phyloP scores from a whole-genome alignment of 2,797 vertebrate genomes.

The Nyctalus aviator region DNA sequence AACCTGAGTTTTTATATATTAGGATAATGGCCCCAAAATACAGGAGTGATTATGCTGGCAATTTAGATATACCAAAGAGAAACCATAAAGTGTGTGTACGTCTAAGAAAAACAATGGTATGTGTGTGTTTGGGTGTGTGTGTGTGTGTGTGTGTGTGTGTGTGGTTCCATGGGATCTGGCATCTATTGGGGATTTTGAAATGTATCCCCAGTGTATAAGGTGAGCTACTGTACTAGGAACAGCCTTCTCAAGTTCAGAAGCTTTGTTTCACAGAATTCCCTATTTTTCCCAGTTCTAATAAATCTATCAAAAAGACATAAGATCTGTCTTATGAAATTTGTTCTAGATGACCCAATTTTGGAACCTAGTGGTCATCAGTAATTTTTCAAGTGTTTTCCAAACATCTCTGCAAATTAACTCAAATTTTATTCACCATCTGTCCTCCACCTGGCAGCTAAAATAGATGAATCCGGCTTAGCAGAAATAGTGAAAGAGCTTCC shows the following conservation, averaged over 20 bases:
- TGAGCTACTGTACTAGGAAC: background rate
- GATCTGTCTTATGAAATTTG: background rate
- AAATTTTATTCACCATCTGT: background rate
- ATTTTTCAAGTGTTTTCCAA: conserved; percentile 63
- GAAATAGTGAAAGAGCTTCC: background rate
- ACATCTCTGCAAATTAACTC: conserved; percentile 61
- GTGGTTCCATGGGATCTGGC: background rate
- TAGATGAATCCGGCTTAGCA: background rate
- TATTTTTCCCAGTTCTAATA: background rate
- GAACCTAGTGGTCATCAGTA: background rate
- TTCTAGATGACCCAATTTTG: conserved; percentile 41
- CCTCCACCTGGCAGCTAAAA: background rate
- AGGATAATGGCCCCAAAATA: background rate
- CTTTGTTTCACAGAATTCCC: background rate
- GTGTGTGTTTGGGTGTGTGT: no score
- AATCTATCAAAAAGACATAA: conserved; percentile 51
- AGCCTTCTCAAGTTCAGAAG: background rate
- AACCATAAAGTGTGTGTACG: background rate
- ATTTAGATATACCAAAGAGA: background rate
- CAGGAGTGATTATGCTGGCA: background rate
- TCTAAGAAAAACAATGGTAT: background rate
- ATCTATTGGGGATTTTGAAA: background rate
- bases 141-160: no score
- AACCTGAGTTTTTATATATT: no score
- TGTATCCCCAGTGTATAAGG: background rate